Conservation (phyloP, 2,888 invertebrate species). For the Onchidella celtica region DNA sequence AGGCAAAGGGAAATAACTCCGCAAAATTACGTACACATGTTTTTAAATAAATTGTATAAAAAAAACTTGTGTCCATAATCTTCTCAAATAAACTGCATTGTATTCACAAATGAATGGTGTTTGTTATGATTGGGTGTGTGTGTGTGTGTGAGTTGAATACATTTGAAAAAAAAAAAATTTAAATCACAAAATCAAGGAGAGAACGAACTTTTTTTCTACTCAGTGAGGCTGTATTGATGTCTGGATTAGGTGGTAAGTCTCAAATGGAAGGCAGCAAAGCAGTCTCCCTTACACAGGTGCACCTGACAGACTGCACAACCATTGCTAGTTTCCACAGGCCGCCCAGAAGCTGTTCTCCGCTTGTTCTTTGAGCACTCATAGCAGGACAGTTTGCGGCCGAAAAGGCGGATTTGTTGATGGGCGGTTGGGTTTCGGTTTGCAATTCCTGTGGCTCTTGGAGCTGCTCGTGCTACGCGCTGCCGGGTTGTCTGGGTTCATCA, state of each 20-base stretch:
- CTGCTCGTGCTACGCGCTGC: neutral
- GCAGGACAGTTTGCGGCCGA: neutral
- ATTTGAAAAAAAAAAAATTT: neutral
- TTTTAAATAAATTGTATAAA: neutral
- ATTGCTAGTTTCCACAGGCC: neutral
- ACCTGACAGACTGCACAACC: neutral
- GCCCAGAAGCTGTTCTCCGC: neutral
- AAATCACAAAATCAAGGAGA: neutral
- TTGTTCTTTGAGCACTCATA: neutral
- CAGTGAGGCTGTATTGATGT: neutral
- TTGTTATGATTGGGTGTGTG: neutral
- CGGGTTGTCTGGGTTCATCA: neutral
- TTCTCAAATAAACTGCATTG: neutral
- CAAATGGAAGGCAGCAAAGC: neutral
- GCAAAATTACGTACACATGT: neutral
- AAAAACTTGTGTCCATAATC: neutral
- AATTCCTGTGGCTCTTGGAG: neutral
- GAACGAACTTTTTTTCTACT: neutral
- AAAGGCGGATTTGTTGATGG: neutral
- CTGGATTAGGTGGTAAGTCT: neutral
- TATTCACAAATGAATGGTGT: neutral
- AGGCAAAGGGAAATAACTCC: neutral
- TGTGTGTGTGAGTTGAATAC: neutral
- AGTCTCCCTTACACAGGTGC: neutral
- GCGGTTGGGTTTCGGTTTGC: neutral